These are phyloP conservation scores for Falcaria lacertinaria DNA, from an alignment of 2,888 invertebrate species.

Conservation along the genomic window DNA sequence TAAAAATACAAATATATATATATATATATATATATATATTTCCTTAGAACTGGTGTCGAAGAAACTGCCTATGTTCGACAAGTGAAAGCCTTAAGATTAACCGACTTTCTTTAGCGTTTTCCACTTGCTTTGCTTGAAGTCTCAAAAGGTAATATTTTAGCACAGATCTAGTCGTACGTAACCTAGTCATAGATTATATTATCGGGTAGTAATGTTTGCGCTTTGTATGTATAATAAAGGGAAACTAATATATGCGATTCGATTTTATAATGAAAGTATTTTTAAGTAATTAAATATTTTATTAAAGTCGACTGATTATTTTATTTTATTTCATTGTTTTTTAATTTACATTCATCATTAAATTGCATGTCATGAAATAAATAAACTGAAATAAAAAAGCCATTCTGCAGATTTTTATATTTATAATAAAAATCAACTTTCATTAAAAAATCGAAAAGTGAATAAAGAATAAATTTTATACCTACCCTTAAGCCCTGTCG, in stretches of 20 bases:
- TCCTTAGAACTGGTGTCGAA: no score
- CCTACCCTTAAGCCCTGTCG: slow-evolving; percentile 37
- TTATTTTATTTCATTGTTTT: no score
- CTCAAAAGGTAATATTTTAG: slow-evolving; percentile 29
- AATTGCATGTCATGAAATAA: no score
- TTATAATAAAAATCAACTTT: no score
- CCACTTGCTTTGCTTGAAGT: slow-evolving; percentile 37
- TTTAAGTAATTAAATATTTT: no score
- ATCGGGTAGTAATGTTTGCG: slow-evolving; percentile 44
- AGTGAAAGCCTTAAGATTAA: slow-evolving; percentile 2
- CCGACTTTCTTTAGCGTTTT: slow-evolving; percentile 25
- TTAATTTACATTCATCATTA: no score
- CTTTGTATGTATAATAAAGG: slow-evolving; percentile 51
- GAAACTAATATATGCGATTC: slow-evolving; percentile 23
- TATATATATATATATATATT: no score
- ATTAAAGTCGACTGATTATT: no score
- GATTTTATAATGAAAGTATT: slow-evolving; percentile 30
- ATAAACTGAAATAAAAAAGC: no score
- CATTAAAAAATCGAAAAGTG: slow-evolving; percentile 31
- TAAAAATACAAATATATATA: no score
- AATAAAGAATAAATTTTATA: slow-evolving; percentile 18
- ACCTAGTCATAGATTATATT: slow-evolving; percentile 47
- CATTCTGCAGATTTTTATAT: no score
- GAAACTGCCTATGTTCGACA: not conserved
- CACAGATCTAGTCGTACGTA: slow-evolving; percentile 54